A percentile compares a stretch with the other conserved stretches of the same genome.
phyloP scores from a whole-genome alignment of 2,797 vertebrate genomes.

The Phrynocephalus vlangalii region DNA sequence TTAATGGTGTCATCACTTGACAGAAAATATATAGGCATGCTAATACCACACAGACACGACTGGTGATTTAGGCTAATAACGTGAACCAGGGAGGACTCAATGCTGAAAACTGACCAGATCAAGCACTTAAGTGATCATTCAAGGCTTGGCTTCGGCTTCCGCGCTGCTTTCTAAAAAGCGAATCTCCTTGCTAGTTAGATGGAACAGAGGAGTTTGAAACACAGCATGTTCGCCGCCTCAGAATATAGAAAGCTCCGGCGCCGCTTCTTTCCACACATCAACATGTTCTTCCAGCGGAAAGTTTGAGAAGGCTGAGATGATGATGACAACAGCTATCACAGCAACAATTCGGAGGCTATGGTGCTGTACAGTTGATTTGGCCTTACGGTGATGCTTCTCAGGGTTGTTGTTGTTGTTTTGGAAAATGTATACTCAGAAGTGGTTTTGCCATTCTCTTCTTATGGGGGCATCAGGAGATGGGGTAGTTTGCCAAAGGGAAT shows the following conservation, averaged over 20 bases:
- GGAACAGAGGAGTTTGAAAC: background rate
- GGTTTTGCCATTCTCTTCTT: no score
- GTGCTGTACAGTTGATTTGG: no score
- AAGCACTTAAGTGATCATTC: conserved; percentile 8
- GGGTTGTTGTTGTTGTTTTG: no score
- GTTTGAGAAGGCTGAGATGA: background rate
- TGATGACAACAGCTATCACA: no score
- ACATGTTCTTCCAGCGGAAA: background rate
- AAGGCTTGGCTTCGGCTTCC: conserved; percentile 10
- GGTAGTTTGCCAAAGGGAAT: no score
- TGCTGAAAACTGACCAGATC: conserved; percentile 31
- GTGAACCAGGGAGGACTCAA: conserved; percentile 34
- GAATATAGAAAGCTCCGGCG: background rate
- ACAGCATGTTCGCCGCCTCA: background rate
- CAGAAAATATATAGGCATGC: conserved; percentile 23
- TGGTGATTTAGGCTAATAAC: conserved; percentile 33
- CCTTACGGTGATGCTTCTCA: no score
- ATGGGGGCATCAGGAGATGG: no score
- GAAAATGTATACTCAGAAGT: no score
- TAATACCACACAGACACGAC: conserved; percentile 5
- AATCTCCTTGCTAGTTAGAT: background rate
- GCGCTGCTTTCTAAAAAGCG: background rate
- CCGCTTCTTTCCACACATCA: background rate
- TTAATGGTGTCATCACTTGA: conserved; percentile 43
- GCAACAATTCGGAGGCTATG: no score